Percentiles rank a stretch among this genome's conserved stretches.
Evolutionary conservation across 2,113 vertebrate species (phyloP).

Genomic region (Cichladusa arquata): DNA sequence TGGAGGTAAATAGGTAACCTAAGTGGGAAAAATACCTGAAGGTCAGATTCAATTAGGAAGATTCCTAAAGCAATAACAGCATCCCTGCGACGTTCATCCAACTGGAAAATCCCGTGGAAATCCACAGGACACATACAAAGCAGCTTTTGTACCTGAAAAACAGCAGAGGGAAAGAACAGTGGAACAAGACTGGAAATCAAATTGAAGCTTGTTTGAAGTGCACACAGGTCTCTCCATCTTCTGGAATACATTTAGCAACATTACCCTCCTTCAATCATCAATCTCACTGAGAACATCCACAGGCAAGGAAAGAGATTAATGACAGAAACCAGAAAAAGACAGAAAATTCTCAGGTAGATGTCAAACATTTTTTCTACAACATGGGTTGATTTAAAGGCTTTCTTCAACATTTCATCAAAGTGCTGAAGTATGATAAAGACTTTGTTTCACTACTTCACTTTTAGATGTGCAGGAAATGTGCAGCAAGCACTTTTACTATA

Average conservation of each 20-base stretch:
- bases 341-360: neutral
- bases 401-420: neutral
- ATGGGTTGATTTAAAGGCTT: accelerated
- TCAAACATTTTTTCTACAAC: neutral
- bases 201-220: neutral
- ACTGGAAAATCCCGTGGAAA: constrained; percentile 88
- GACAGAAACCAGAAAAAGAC: neutral
- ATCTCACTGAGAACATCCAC: neutral
- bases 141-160: constrained; percentile 88
- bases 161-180: neutral
- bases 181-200: neutral
- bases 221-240: neutral
- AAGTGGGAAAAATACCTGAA: constrained; percentile 80
- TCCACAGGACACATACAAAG: constrained; percentile 97
- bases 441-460: neutral
- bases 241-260: neutral
- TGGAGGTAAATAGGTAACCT: neutral
- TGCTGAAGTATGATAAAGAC: neutral
- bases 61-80: constrained; percentile 92
- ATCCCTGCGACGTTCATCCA: constrained; percentile 92
- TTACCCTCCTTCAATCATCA: neutral
- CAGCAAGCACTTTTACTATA: neutral
- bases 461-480: neutral
- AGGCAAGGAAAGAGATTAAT: neutral
- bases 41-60: constrained; percentile 91